Evolutionary conservation across 2,797 vertebrate genomes (phyloP), one percentile per base, ranked within the genome.

Genomic region (Triplophysa yarkandensis): DNA sequence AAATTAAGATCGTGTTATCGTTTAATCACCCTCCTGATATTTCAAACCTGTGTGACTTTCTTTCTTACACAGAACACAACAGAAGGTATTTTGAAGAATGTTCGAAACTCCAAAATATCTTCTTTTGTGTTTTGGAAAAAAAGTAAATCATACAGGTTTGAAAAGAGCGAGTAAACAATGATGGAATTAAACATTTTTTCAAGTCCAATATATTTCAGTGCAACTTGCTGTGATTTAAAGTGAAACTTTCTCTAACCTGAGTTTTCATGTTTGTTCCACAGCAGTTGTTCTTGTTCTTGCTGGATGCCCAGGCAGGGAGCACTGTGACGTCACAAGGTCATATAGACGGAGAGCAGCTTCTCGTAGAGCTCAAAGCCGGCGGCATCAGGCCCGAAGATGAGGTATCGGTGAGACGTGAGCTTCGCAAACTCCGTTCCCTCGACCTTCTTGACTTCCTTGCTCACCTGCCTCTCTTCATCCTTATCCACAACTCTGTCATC

Each of bases 201-300:
- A n/a, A n/a, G n/a, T n/a, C n/a, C n/a, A n/a, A n/a, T n/a, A n/a
- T n/a, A n/a, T n/a, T n/a, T n/a, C n/a, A n/a, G n/a, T n/a, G n/a
- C n/a, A 11, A 39, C 36, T 39, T 13, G 36, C 10, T 13, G n/a
- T n/a, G n/a, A n/a, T n/a, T n/a, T n/a, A n/a, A n/a, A n/a, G n/a
- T n/a, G n/a, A n/a, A n/a, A n/a, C 1, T 74, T 4, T 11, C 6
- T 39, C 55, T 57, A 48, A 67, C 63, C 63, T 67, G 28, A 66
- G 6, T 21, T 21, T 91, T 84, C 85, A 86, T 76, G 78, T 88
- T 77, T 71, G 25, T 76, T 77, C 78, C 77, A 62, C 74, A 93
- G 89, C 83, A 90, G 72, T 88, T 92, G 36, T 91, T 94, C 85
- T 83, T 91, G 70, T 91, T 90, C 85, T 89, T 92, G 17, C 82